These are phyloP conservation scores for Struthio camelus DNA, from an alignment of 2,113 vertebrate genomes.

Conservation along the genomic window DNA sequence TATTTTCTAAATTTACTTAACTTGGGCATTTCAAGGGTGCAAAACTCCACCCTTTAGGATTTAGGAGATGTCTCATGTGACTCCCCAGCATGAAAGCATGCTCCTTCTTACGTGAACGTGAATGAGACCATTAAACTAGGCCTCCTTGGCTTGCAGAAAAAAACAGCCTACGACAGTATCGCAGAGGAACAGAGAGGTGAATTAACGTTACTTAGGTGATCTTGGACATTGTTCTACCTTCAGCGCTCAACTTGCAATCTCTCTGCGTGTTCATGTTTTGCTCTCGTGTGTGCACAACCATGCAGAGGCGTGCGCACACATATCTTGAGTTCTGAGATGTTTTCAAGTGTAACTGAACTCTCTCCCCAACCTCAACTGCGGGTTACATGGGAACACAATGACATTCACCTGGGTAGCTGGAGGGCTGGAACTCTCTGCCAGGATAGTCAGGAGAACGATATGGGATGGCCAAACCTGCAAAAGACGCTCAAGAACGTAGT, in stretches of 20 bases:
- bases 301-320: no score
- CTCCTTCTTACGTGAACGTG: not conserved
- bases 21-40: not conserved
- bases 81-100: not conserved
- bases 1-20: conserved; percentile 26
- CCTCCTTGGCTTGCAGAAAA: not conserved
- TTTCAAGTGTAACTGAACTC: not conserved
- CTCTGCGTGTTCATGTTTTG: not conserved
- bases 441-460: not conserved
- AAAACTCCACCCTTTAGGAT: conserved; percentile 1
- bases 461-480: not conserved
- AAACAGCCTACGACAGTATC: not conserved
- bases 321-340: not conserved
- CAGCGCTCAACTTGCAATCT: not conserved
- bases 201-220: not conserved
- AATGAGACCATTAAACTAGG: not conserved
- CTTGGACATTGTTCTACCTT: not conserved
- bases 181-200: not conserved
- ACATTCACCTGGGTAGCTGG: not conserved
- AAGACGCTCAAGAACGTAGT: not conserved
- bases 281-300: not conserved
- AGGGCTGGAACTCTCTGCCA: not conserved
- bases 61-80: not conserved
- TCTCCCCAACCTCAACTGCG: not conserved
- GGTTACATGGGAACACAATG: accelerated